These are phyloP conservation scores for Virgularia gustaviana DNA, from an alignment of 92 coral and sea anemone species.

Conservation along the genomic window DNA sequence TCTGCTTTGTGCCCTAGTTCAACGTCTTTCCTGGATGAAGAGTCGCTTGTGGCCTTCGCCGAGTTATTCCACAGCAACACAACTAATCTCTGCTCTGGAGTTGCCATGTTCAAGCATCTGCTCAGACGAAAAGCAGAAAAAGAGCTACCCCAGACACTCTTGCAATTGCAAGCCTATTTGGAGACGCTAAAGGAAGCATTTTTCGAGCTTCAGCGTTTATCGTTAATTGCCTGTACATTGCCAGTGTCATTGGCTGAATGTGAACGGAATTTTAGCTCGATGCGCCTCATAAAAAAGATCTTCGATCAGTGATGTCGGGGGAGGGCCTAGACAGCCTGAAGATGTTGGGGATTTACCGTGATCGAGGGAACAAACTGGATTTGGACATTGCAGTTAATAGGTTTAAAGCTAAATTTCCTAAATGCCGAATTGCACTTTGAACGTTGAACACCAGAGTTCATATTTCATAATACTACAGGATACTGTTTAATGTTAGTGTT, in stretches of 20 bases:
- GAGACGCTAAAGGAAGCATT: constrained; percentile 8
- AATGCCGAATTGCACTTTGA: constrained; percentile 6
- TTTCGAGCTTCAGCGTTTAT: constrained; percentile 14
- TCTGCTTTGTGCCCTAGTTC: background rate
- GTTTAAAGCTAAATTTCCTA: constrained; percentile 12
- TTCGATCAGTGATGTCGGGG: constrained; percentile 1
- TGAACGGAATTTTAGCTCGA: constrained; percentile 11
- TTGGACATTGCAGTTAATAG: background rate
- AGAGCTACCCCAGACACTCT: background rate
- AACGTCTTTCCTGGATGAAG: background rate
- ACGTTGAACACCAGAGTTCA: no score
- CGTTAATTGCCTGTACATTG: background rate
- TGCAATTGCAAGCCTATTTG: constrained; percentile 5
- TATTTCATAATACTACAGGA: no score
- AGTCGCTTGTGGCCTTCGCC: constrained; percentile 1
- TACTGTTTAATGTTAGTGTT: no score
- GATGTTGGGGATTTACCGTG: constrained; percentile 12
- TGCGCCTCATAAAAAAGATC: constrained; percentile 16
- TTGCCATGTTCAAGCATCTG: constrained; percentile 12
- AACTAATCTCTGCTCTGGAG: background rate
- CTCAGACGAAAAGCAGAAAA: background rate
- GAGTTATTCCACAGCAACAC: constrained; percentile 2
- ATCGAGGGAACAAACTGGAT: constrained; percentile 11
- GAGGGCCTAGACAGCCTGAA: constrained; percentile 7
- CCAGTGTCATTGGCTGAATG: constrained; percentile 7